Conservation (phyloP, 2,888 invertebrate species). For the Erynnis tages region DNA sequence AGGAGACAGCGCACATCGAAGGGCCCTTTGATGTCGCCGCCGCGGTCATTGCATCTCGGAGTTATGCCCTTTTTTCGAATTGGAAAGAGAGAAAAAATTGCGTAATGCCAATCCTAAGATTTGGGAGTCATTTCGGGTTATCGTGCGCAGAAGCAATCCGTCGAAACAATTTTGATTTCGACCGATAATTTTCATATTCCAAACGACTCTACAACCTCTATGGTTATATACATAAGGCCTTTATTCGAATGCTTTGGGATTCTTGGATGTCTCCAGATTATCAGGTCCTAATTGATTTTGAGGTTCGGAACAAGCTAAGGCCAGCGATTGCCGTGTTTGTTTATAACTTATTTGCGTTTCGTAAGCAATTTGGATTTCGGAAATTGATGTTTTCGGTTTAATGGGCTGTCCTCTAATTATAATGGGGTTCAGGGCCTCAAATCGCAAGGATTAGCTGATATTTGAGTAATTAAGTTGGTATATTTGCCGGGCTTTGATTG, state of each 20-base stretch:
- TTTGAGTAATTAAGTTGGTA: no score
- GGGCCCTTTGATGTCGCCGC: constrained; percentile 68
- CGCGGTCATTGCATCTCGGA: constrained; percentile 70
- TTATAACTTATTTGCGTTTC: constrained; percentile 19
- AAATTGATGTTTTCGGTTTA: constrained; percentile 10
- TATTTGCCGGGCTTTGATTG: no score
- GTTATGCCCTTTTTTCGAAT: constrained; percentile 65
- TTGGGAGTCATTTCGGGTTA: constrained; percentile 71
- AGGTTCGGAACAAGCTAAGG: background rate
- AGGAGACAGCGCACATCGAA: constrained; percentile 44
- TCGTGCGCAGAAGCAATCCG: constrained; percentile 38
- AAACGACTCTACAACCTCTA: background rate
- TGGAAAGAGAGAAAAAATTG: constrained; percentile 71
- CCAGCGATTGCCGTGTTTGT: constrained; percentile 13
- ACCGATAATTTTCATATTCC: background rate
- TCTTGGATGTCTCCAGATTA: background rate
- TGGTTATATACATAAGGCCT: background rate
- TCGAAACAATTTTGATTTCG: constrained; percentile 4
- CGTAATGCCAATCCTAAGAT: constrained; percentile 49
- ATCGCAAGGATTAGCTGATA: background rate
- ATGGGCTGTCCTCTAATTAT: background rate
- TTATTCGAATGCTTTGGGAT: background rate
- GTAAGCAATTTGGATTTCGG: background rate
- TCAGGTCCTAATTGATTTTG: constrained; percentile 12
- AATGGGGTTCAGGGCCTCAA: background rate